Evolutionary conservation across 1,140 invertebrate genomes (phyloP), one percentile per base, ranked within the genome.

Genomic region (Teleogryllus occipitalis): DNA sequence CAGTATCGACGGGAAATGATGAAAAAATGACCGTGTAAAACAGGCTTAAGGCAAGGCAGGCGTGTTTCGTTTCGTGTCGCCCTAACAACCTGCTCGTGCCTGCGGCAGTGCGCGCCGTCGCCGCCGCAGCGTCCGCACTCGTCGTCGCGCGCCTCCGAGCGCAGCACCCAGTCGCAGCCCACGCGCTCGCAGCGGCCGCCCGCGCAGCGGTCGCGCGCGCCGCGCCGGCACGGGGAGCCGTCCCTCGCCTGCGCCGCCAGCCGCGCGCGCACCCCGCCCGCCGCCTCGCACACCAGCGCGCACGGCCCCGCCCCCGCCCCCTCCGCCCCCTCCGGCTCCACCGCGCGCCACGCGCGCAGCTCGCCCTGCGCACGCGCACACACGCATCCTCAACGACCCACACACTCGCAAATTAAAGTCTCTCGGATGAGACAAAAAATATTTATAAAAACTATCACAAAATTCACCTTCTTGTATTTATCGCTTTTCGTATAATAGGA

Each of bases 91-190:
- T 39, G 27, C 5, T 39, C 27, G 27, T 39, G 27, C 27, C 27
- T 39, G 74, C 82, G 88, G 82, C 92, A 93, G 46, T 89, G 87
- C 0, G 89, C 89, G 0, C 91, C 91, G 82, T 92, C 91, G 4
- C 92, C 92, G 82, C 91, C 90, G 83, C 92, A 93, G 6, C 92
- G 84, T 0, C 92, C 92, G 83, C 92, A 93, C 14, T 88, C 84
- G 83, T 93, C 92, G 80, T 92, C 90, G 47, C 89, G 86, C 0
- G 91, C 91, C 72, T 88, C 85, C 0, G 91, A 92, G 82, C 91
- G 90, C 15, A 93, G 84, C 8, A 85, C 83, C 87, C 89, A 91
- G 84, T 93, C 92, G 86, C 92, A 93, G 2, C 91, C 54, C 18
- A 65, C 54, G 54, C 10, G 54, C 54, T 14, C 18, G 54, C 54